phyloP scores from a whole-genome alignment of 2,113 vertebrate genomes.

The Scatophagus argus region DNA sequence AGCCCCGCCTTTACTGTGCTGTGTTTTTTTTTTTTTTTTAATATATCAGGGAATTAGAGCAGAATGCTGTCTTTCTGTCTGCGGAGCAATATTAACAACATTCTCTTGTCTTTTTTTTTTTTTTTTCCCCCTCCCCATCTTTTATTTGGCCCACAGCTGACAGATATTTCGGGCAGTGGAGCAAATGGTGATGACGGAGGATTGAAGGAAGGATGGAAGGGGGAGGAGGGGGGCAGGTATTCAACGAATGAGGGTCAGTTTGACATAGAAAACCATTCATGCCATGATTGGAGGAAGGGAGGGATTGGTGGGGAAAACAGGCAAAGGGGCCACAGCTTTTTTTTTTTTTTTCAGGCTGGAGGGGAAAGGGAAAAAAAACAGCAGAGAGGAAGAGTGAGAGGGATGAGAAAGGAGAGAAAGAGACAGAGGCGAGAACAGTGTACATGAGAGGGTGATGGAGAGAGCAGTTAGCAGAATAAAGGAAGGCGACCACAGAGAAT shows the following conservation, averaged over 20 bases:
- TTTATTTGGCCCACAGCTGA: conserved; percentile 50
- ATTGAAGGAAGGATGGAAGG: conserved; percentile 24
- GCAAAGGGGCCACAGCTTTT: neutral
- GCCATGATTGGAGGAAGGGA: neutral
- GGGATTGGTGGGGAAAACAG: neutral
- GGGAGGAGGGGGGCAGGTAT: conserved; percentile 5
- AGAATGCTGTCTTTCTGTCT: conserved; percentile 55
- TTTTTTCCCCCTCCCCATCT: neutral
- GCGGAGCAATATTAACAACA: conserved; percentile 20
- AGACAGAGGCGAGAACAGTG: conserved; percentile 5
- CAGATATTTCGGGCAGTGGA: conserved; percentile 57
- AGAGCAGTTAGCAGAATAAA: neutral
- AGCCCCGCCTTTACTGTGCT: neutral
- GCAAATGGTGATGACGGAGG: conserved; percentile 39
- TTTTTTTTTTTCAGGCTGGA: conserved; percentile 3
- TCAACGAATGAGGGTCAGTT: conserved; percentile 44
- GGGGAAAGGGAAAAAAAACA: neutral
- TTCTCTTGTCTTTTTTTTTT: neutral
- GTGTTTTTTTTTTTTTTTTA: neutral
- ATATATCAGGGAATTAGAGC: conserved; percentile 36
- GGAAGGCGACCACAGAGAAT: conserved; percentile 13
- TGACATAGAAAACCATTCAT: conserved; percentile 57
- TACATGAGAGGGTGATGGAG: conserved; percentile 14
- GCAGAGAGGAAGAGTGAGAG: neutral
- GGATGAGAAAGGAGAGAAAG: neutral